Conservation (phyloP, 2,888 invertebrate species). For the Mylabris sibirica region DNA sequence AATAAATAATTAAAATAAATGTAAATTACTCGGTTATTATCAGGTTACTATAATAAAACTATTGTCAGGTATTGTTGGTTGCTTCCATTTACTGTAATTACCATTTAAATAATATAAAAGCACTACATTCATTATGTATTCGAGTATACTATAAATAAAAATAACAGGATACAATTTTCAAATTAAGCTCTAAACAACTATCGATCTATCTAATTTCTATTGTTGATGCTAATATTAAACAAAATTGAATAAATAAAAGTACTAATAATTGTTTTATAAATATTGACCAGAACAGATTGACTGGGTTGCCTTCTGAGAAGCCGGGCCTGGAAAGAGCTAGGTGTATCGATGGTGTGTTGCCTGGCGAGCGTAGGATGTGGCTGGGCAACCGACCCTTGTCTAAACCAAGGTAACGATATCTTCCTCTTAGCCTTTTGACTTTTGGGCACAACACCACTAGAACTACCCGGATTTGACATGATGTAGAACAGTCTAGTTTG, state of each 20-base stretch:
- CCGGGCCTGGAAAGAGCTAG: conserved; percentile 82
- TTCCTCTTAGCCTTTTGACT: conserved; percentile 80
- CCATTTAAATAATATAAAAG: background rate
- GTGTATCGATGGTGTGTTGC: conserved; percentile 91
- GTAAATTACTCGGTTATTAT: background rate
- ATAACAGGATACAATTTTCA: background rate
- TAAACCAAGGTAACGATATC: conserved; percentile 90
- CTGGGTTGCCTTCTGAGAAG: conserved; percentile 73
- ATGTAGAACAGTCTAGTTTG: conserved; percentile 23
- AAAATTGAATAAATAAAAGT: background rate
- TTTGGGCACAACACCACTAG: conserved; percentile 52
- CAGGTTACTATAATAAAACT: background rate
- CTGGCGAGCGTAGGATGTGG: conserved; percentile 79
- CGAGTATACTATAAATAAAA: background rate
- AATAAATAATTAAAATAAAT: background rate
- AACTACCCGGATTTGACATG: conserved; percentile 42
- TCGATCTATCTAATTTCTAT: background rate
- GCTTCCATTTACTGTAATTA: background rate
- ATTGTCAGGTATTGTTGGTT: background rate
- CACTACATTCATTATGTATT: background rate
- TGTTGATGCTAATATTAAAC: background rate
- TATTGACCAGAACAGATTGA: conserved; percentile 64
- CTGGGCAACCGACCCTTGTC: conserved; percentile 79
- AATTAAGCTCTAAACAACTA: background rate
- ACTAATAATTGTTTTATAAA: conserved; percentile 2